Conservation (phyloP, 2,113 vertebrate species). For the Sander lucioperca region DNA sequence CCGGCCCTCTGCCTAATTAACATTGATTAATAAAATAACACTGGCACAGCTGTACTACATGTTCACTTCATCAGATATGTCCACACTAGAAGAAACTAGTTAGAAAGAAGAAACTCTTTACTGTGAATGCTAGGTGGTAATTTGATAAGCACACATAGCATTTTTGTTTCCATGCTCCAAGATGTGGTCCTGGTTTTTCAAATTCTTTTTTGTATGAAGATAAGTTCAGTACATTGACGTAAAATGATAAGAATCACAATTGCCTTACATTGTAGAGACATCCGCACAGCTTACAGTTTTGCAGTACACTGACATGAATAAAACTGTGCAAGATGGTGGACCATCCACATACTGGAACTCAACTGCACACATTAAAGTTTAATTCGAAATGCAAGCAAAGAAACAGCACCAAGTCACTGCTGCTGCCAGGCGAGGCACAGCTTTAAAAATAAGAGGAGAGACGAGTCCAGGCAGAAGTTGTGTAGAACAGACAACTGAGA, state of each 20-base stretch:
- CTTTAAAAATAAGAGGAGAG: constrained; percentile 19
- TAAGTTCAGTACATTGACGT: neutral
- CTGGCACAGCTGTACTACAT: constrained; percentile 28
- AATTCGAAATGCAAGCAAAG: constrained; percentile 32
- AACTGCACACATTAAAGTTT: constrained; percentile 33
- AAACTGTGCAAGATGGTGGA: neutral
- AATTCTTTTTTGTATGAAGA: neutral
- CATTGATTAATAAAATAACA: constrained; percentile 47
- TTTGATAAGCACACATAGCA: neutral
- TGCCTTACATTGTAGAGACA: neutral
- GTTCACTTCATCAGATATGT: constrained; percentile 36
- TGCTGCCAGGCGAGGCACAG: constrained; percentile 42
- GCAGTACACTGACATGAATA: neutral
- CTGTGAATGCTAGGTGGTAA: neutral
- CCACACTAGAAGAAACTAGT: too few species aligned
- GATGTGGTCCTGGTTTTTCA: neutral
- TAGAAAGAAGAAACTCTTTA: neutral
- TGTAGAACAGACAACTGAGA: constrained; percentile 23
- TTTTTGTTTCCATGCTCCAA: neutral
- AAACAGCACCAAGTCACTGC: constrained; percentile 1
- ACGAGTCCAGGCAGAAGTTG: constrained; percentile 33
- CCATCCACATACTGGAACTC: neutral
- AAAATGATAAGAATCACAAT: neutral
- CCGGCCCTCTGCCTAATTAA: constrained; percentile 53
- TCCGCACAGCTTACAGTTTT: neutral